Evolutionary conservation across 1,140 invertebrate species (phyloP).

Genomic region (Sycophaga agraensis): DNA sequence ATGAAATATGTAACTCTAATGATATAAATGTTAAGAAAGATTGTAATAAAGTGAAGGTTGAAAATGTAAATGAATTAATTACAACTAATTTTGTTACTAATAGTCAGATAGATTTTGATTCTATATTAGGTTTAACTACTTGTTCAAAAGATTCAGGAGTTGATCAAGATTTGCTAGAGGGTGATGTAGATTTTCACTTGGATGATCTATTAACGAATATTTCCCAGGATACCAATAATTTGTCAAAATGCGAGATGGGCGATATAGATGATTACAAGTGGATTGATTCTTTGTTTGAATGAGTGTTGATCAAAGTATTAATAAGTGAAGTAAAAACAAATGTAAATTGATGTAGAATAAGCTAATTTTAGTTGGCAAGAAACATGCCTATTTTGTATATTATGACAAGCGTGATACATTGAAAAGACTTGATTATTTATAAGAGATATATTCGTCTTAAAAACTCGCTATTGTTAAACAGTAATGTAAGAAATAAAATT

Average conservation of each 20-base stretch:
- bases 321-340: too few species aligned
- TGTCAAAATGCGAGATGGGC: background rate
- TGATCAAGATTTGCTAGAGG: background rate
- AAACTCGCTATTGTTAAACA: too few species aligned
- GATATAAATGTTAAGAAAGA: background rate
- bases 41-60: background rate
- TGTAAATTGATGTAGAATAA: too few species aligned
- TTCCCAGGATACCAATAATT: background rate
- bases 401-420: too few species aligned
- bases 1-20: background rate
- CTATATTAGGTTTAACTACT: background rate
- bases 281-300: constrained; percentile 8
- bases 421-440: constrained; percentile 1
- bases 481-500: too few species aligned
- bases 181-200: constrained; percentile 2
- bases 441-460: background rate
- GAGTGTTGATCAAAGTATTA: too few species aligned
- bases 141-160: constrained; percentile 1
- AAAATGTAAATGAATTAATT: background rate
- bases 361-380: too few species aligned
- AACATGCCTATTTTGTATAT: too few species aligned
- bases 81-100: background rate
- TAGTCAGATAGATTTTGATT: background rate
- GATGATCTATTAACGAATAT: constrained; percentile 2
- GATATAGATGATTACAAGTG: constrained; percentile 3